phyloP scores from a whole-genome alignment of 2,797 vertebrate species.

The Triplophysa yarkandensis region DNA sequence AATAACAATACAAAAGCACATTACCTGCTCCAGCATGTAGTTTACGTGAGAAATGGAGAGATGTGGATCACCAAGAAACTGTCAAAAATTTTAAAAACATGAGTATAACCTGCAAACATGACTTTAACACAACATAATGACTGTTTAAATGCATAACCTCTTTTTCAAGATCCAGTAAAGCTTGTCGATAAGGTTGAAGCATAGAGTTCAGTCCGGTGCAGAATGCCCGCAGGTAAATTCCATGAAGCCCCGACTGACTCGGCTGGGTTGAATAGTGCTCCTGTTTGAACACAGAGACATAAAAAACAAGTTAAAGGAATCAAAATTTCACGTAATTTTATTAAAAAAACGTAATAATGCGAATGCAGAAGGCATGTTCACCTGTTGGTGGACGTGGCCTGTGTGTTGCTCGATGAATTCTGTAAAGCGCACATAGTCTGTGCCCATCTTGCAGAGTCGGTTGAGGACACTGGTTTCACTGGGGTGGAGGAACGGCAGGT shows the following conservation, averaged over 20 bases:
- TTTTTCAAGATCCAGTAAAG: conserved; percentile 92
- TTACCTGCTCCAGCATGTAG: conserved; percentile 95
- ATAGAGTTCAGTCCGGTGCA: conserved; percentile 94
- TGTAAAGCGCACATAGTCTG: conserved; percentile 93
- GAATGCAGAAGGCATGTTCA: conserved; percentile 45
- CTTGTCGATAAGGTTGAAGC: conserved; percentile 94
- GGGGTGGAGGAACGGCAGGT: conserved; percentile 94
- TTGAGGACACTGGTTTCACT: conserved; percentile 92
- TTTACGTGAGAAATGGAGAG: conserved; percentile 95
- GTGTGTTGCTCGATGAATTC: conserved; percentile 96
- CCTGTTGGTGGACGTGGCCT: conserved; percentile 83
- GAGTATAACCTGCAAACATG: not conserved
- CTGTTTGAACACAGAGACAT: conserved; percentile 62
- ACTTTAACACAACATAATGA: not conserved
- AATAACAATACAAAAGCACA: not conserved
- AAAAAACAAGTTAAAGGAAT: not conserved
- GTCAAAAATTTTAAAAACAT: conserved; percentile 61
- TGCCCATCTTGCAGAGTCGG: conserved; percentile 90
- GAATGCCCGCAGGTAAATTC: conserved; percentile 94
- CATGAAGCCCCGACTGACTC: conserved; percentile 85
- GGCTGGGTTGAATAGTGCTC: conserved; percentile 87
- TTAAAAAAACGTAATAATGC: not conserved
- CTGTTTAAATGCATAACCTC: conserved; percentile 76
- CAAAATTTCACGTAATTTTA: not conserved
- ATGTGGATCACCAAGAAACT: conserved; percentile 96